Conservation (phyloP, 1,140 invertebrate genomes). For the Bactericera cockerelli region DNA sequence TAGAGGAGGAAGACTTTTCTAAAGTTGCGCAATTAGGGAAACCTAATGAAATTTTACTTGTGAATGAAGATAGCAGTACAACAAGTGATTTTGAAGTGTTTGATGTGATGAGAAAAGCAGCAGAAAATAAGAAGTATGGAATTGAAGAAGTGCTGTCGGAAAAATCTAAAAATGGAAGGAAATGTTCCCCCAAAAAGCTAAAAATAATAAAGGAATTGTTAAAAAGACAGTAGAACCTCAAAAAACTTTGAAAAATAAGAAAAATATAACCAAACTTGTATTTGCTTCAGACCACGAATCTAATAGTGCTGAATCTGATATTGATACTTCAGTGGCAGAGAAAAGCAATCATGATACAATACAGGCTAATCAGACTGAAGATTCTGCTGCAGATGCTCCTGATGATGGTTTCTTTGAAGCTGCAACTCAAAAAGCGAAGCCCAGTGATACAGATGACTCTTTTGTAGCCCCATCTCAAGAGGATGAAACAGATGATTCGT, state of each 20-base stretch:
- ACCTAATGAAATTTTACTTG: not conserved
- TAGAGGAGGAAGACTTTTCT: not conserved
- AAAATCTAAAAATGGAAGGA: not conserved
- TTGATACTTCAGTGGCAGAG: not conserved
- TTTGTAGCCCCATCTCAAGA: not conserved
- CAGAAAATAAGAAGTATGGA: not conserved
- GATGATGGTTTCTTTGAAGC: not conserved
- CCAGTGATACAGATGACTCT: not conserved
- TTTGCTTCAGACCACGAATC: not conserved
- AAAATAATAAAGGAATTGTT: no score
- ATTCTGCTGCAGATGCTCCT: not conserved
- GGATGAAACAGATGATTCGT: not conserved
- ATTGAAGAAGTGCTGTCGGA: constrained; percentile 1
- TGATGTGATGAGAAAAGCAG: not conserved
- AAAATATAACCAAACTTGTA: not conserved
- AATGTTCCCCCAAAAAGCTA: not conserved
- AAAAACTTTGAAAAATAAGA: not conserved
- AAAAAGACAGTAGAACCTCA: no score
- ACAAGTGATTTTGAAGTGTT: not conserved
- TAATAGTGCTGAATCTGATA: not conserved
- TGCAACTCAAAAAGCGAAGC: not conserved
- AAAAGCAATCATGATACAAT: not conserved
- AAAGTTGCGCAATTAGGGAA: not conserved
- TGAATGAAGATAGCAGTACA: not conserved
- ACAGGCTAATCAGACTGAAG: not conserved